Percentiles rank a stretch among this genome's conserved stretches.
These are phyloP conservation scores for Dugesia japonica DNA, from an alignment of 2,888 invertebrate species.

Conservation along the genomic window DNA sequence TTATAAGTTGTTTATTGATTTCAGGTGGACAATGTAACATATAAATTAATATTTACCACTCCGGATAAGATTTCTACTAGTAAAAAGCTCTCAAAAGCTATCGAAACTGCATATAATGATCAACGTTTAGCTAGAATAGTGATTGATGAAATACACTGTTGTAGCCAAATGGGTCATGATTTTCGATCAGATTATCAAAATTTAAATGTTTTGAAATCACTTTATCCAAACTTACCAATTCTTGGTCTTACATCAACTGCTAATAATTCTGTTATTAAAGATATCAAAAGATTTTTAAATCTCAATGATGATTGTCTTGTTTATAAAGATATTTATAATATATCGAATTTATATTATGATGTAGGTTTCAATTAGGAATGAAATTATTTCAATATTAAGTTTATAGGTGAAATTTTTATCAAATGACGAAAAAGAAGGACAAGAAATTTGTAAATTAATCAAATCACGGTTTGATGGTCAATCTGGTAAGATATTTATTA, in stretches of 20 bases:
- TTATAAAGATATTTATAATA: conserved; percentile 69
- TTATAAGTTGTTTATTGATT: too few species aligned
- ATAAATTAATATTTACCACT: too few species aligned
- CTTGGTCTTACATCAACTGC: conserved; percentile 79
- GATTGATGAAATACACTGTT: conserved; percentile 84
- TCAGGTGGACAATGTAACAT: too few species aligned
- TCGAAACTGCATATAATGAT: too few species aligned
- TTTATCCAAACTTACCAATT: conserved; percentile 62
- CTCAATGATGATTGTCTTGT: conserved; percentile 61
- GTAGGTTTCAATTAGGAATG: conserved; percentile 40
- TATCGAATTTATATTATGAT: conserved; percentile 72
- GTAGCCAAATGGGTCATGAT: conserved; percentile 84
- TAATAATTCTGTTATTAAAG: conserved; percentile 63
- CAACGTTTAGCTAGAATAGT: conserved; percentile 56
- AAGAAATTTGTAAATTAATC: conserved; percentile 4
- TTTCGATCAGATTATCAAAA: conserved; percentile 80
- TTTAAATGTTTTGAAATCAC: conserved; percentile 61
- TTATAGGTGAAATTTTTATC: not conserved
- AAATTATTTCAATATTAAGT: not conserved
- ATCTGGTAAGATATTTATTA: not conserved
- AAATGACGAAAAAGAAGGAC: not conserved
- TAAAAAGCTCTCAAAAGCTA: too few species aligned
- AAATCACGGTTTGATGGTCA: not conserved
- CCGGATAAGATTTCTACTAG: too few species aligned
- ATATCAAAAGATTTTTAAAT: conserved; percentile 70